Percentiles rank a stretch among this genome's conserved stretches.
Evolutionary conservation across 2,113 vertebrate species (phyloP).

Genomic region (Dendropsophus ebraccatus): DNA sequence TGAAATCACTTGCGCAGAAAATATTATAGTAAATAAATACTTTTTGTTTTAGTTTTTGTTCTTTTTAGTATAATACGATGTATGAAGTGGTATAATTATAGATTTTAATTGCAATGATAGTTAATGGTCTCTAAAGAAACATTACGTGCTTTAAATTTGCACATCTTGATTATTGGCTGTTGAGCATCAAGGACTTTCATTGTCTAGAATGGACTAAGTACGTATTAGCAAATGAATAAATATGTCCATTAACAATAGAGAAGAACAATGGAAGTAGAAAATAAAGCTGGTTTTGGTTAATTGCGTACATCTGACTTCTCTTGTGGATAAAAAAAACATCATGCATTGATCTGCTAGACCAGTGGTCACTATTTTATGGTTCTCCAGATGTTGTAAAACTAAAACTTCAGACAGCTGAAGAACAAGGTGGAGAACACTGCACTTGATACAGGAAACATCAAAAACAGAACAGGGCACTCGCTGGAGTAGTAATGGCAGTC

Average conservation of each 20-base stretch:
- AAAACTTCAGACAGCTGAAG: not conserved
- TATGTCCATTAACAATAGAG: not conserved
- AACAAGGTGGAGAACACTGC: too few species aligned
- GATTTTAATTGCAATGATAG: not conserved
- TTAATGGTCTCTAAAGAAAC: not conserved
- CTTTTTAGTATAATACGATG: not conserved
- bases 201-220: not conserved
- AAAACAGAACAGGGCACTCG: too few species aligned
- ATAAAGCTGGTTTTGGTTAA: not conserved
- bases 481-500: too few species aligned
- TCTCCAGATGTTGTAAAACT: not conserved
- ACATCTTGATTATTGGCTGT: too few species aligned
- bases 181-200: not conserved
- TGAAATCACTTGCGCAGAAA: not conserved
- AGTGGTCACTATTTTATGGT: not conserved
- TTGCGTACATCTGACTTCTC: not conserved
- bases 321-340: not conserved
- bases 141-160: not conserved
- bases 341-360: not conserved
- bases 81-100: not conserved
- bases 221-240: too few species aligned
- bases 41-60: conserved; percentile 30
- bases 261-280: not conserved
- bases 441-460: too few species aligned
- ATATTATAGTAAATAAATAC: not conserved